A percentile compares a stretch with the other conserved stretches of the same genome.
Evolutionary conservation across 2,888 invertebrate species (phyloP).

Genomic region (Patella pellucida): DNA sequence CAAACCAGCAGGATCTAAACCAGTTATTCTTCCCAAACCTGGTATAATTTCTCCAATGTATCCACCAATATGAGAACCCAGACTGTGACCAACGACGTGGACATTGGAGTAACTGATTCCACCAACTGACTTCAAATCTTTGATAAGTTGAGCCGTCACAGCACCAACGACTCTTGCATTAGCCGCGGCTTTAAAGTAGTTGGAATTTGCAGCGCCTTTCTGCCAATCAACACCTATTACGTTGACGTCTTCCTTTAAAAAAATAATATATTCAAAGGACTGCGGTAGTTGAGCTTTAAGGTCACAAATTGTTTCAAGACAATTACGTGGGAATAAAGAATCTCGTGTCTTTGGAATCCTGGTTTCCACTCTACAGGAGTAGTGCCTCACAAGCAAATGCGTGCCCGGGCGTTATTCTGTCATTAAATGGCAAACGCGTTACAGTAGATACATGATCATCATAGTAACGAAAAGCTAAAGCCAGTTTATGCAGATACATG

Average conservation of each 20-base stretch:
- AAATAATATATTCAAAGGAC: too few relatives aligned
- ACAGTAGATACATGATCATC: too few relatives aligned
- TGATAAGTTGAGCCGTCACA: conserved; percentile 26
- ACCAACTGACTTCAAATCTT: conserved; percentile 8
- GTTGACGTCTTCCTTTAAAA: conserved; percentile 23
- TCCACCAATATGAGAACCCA: conserved; percentile 9
- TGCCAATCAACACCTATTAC: conserved; percentile 33
- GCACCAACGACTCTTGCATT: conserved; percentile 32
- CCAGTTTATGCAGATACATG: too few relatives aligned
- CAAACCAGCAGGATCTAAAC: conserved; percentile 87
- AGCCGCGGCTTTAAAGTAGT: conserved; percentile 33
- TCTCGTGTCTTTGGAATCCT: too few relatives aligned
- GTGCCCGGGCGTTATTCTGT: too few relatives aligned
- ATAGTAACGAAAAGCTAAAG: too few relatives aligned
- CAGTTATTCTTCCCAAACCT: conserved; percentile 1
- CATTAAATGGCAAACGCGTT: too few relatives aligned
- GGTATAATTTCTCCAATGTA: background rate
- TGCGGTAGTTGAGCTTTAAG: too few relatives aligned
- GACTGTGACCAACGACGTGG: conserved; percentile 13
- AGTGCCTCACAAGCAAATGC: too few relatives aligned
- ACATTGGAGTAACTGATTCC: conserved; percentile 5
- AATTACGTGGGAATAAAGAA: too few relatives aligned
- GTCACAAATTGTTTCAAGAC: too few relatives aligned
- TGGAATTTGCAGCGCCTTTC: conserved; percentile 23
- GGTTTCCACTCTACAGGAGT: too few relatives aligned